Evolutionary conservation across 2,113 vertebrate genomes (phyloP).

Genomic region (Xiphophorus couchianus): DNA sequence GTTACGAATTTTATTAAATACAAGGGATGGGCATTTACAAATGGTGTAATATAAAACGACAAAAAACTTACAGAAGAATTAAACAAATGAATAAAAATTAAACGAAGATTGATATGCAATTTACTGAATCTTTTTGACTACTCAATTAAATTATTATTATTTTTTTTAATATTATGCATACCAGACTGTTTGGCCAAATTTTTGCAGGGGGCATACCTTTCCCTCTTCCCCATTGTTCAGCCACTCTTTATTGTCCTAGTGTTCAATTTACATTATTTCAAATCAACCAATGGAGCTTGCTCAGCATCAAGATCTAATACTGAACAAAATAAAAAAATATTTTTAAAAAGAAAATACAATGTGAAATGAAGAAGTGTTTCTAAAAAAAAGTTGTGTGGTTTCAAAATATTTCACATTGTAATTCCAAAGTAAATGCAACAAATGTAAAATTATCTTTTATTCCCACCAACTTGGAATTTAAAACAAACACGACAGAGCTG

Average conservation of each 20-base stretch:
- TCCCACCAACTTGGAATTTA: background rate
- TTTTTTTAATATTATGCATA: background rate
- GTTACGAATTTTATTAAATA: background rate
- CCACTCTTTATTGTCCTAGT: background rate
- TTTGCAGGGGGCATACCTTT: background rate
- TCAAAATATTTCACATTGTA: background rate
- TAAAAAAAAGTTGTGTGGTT: background rate
- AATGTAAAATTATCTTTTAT: background rate
- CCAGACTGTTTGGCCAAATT: background rate
- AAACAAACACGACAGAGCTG: constrained; percentile 11
- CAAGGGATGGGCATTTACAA: background rate
- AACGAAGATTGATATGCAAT: too few relatives aligned
- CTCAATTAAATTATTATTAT: too few relatives aligned
- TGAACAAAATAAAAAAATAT: background rate
- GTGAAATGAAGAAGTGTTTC: too few relatives aligned
- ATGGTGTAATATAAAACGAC: background rate
- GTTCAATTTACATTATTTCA: constrained; percentile 24
- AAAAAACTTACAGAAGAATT: too few relatives aligned
- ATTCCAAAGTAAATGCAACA: background rate
- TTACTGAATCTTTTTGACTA: too few relatives aligned
- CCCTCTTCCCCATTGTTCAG: too few relatives aligned
- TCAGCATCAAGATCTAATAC: constrained; percentile 2
- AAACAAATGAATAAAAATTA: too few relatives aligned
- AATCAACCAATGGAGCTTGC: constrained; percentile 25
- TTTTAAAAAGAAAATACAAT: too few relatives aligned